Percentiles rank a stretch among this genome's conserved stretches.
Conservation (phyloP, 2,113 vertebrate species). For the Chionis minor region DNA sequence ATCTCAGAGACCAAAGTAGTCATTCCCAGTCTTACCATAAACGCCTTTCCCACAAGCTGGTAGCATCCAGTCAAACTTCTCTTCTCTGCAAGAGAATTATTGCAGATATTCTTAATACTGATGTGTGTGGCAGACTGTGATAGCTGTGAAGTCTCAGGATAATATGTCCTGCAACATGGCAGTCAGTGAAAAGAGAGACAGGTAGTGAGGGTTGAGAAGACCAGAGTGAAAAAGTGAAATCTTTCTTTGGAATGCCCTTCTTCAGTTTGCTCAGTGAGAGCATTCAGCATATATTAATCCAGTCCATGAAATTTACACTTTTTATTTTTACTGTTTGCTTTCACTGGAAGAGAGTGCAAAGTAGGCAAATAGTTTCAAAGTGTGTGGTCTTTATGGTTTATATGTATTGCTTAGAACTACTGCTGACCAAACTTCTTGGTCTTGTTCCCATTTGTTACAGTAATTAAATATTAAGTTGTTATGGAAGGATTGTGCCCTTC, state of each 20-base stretch:
- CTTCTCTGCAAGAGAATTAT: background rate
- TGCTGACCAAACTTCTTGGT: conserved; percentile 46
- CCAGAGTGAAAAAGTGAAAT: background rate
- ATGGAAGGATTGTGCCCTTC: background rate
- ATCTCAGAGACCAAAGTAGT: background rate
- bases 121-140: background rate
- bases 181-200: background rate
- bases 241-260: background rate
- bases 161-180: background rate
- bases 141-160: background rate
- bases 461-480: conserved; percentile 51
- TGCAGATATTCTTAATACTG: background rate
- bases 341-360: conserved; percentile 44
- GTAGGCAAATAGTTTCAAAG: conserved; percentile 55
- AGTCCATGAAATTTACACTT: conserved; percentile 47
- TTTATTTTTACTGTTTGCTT: conserved; percentile 60
- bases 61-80: background rate
- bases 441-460: conserved; percentile 48
- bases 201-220: background rate
- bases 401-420: conserved; percentile 31
- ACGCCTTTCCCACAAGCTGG: background rate
- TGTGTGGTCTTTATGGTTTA: conserved; percentile 64
- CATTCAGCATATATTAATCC: conserved; percentile 7
- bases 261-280: background rate
- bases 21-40: background rate